These are phyloP conservation scores for Aphis gossypii DNA, from an alignment of 1,140 invertebrate species.

Conservation along the genomic window DNA sequence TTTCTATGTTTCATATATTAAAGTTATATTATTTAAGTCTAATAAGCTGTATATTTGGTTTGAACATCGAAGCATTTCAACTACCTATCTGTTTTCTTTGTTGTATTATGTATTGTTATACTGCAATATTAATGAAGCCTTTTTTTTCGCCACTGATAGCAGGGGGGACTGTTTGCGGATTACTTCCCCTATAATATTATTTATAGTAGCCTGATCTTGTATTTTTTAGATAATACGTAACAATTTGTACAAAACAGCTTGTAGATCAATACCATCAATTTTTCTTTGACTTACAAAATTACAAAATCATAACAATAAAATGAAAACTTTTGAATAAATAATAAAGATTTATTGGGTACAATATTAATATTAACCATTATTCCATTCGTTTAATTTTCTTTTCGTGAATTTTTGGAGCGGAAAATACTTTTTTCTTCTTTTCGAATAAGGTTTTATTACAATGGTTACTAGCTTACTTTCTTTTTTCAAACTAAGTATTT, in stretches of 20 bases:
- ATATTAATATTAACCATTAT: neutral
- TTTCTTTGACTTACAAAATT: neutral
- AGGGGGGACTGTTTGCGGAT: neutral
- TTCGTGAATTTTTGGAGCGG: neutral
- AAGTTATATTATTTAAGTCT: neutral
- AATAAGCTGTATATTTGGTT: neutral
- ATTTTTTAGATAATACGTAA: too few relatives aligned
- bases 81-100: neutral
- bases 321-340: conserved; percentile 13
- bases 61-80: neutral
- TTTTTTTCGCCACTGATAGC: neutral
- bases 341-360: neutral
- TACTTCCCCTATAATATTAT: neutral
- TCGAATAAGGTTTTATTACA: neutral
- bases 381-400: conserved; percentile 6
- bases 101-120: neutral
- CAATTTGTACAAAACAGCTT: neutral
- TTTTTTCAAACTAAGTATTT: neutral
- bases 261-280: neutral
- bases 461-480: neutral
- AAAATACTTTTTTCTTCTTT: conserved; percentile 21
- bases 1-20: neutral
- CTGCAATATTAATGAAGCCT: neutral
- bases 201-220: too few relatives aligned
- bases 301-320: conserved; percentile 14